Conservation (phyloP, 2,113 vertebrate species). For the Gopherus evgoodei region DNA sequence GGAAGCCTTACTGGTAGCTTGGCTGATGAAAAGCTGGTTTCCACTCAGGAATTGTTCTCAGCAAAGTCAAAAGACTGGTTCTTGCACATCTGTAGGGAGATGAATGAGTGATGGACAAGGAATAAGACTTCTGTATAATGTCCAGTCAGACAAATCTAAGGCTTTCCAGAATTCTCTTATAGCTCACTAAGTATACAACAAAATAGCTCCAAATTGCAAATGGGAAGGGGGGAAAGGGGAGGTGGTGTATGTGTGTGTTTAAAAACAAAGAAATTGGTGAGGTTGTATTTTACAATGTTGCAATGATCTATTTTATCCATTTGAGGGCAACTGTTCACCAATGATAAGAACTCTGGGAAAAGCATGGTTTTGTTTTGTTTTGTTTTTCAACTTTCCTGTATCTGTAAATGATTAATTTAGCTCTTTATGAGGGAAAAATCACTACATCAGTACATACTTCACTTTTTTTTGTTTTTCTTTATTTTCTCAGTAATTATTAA, state of each 20-base stretch:
- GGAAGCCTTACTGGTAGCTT: not conserved
- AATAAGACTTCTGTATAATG: not conserved
- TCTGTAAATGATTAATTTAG: not conserved
- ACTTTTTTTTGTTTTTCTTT: not conserved
- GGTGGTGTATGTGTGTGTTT: not conserved
- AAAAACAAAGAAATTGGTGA: not conserved
- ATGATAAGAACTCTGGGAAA: not conserved
- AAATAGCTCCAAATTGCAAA: not conserved
- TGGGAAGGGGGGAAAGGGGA: too few species aligned
- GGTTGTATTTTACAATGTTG: constrained; percentile 33
- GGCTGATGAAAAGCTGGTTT: not conserved
- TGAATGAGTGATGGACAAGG: not conserved
- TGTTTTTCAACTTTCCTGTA: not conserved
- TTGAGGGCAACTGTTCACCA: constrained; percentile 75
- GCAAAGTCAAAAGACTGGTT: not conserved
- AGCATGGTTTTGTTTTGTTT: not conserved
- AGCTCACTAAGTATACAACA: not conserved
- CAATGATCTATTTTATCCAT: constrained; percentile 69
- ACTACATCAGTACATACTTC: not conserved
- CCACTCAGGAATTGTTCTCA: not conserved
- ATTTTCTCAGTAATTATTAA: not conserved
- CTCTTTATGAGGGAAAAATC: too few species aligned
- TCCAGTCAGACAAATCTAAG: not conserved
- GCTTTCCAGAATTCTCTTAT: not conserved
- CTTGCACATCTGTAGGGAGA: not conserved